Percentiles rank a stretch among this genome's conserved stretches.
Conservation (phyloP, 2,113 vertebrate genomes). For the Halcyon senegalensis region DNA sequence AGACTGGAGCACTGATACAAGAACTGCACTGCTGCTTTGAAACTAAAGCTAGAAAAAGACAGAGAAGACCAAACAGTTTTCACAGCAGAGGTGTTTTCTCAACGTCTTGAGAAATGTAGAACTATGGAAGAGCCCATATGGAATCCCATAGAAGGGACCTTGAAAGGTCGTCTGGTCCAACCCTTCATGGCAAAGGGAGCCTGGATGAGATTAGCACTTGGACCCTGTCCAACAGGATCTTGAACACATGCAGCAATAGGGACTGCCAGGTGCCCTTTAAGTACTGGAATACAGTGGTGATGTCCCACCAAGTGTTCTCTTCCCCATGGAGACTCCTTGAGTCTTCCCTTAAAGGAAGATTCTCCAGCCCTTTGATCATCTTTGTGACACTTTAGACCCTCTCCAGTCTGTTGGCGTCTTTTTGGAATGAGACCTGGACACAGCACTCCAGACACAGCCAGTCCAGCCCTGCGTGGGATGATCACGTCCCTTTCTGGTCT, state of each 20-base stretch:
- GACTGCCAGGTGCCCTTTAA: background rate
- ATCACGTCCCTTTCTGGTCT: too few species aligned
- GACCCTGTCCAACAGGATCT: too few species aligned
- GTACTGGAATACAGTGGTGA: background rate
- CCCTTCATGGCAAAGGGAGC: background rate
- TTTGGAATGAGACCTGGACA: background rate
- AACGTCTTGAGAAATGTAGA: background rate
- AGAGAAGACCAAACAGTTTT: background rate
- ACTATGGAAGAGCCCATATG: background rate
- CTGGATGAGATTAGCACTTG: background rate
- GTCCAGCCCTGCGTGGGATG: background rate
- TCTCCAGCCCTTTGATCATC: background rate
- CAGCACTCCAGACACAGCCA: background rate
- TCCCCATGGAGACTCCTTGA: background rate
- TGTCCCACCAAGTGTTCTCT: background rate
- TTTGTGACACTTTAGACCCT: background rate
- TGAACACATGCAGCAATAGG: rapidly evolving
- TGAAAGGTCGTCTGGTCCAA: background rate
- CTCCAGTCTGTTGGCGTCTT: background rate
- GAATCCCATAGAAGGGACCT: background rate
- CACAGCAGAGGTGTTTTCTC: background rate
- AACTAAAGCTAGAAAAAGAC: background rate
- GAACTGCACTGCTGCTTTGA: background rate
- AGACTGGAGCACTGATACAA: background rate
- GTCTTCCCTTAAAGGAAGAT: background rate